Evolutionary conservation across 2,797 vertebrate species (phyloP).

Genomic region (Oceanodroma leucorhoa): DNA sequence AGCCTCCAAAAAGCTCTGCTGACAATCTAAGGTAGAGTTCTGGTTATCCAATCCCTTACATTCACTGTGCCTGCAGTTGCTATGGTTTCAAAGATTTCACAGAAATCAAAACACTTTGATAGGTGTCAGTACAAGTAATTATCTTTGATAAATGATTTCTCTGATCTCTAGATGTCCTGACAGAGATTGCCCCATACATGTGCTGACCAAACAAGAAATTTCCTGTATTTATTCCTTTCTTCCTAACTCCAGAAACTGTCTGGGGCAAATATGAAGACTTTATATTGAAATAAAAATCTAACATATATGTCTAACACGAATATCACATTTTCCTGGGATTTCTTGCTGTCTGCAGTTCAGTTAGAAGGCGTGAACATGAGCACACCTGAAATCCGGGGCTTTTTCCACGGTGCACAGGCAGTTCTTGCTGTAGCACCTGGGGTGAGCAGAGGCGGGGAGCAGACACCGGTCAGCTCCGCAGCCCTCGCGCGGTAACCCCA

Average conservation of each 20-base stretch:
- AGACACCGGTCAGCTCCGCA: neutral
- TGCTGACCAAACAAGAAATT: neutral
- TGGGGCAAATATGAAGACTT: neutral
- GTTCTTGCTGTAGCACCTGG: neutral
- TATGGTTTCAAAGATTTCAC: slow-evolving; percentile 71
- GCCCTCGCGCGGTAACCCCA: neutral
- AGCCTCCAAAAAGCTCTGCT: slow-evolving; percentile 22
- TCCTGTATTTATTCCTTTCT: neutral
- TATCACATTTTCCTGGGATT: neutral
- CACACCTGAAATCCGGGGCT: fast-evolving
- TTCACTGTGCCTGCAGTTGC: slow-evolving; percentile 67
- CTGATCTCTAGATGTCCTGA: neutral
- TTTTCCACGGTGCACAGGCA: fast-evolving
- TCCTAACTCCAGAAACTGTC: neutral
- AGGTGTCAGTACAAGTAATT: slow-evolving; percentile 51
- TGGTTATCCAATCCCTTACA: slow-evolving; percentile 37
- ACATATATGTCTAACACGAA: fast-evolving
- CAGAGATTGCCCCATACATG: neutral
- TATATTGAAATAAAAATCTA: neutral
- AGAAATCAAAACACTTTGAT: slow-evolving; percentile 57
- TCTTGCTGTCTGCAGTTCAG: neutral
- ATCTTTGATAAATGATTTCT: slow-evolving; percentile 11
- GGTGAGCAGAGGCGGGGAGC: neutral
- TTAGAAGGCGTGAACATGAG: neutral
- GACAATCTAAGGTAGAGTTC: slow-evolving; percentile 29